These are phyloP conservation scores for Eupithecia tripunctaria DNA, from an alignment of 2,888 invertebrate species.

Conservation along the genomic window DNA sequence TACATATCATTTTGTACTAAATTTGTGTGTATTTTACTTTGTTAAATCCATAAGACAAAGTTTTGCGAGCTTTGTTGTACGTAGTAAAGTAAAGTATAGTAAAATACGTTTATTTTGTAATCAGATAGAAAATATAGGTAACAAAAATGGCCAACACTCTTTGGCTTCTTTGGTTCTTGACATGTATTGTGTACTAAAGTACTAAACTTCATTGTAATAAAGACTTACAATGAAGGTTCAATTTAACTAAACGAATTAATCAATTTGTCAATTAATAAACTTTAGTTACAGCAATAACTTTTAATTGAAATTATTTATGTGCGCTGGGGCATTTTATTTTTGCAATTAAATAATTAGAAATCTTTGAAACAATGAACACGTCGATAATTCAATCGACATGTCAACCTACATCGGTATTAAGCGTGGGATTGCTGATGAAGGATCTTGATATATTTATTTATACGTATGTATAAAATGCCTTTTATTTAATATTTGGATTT, in stretches of 20 bases:
- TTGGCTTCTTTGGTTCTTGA: no score
- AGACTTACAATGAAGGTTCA: neutral
- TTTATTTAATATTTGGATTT: neutral
- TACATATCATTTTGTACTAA: neutral
- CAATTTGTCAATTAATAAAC: constrained; percentile 19
- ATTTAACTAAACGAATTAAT: constrained; percentile 15
- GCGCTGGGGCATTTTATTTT: constrained; percentile 27
- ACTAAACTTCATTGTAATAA: no score
- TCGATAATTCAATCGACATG: neutral
- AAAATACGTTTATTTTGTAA: no score
- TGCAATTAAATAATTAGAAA: constrained; percentile 31
- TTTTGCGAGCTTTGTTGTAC: neutral
- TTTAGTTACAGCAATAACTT: constrained; percentile 21
- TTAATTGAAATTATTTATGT: constrained; percentile 28
- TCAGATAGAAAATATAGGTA: no score
- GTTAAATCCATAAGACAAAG: neutral
- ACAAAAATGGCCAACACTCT: no score
- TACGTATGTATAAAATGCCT: neutral
- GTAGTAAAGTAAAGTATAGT: neutral
- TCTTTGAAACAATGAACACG: constrained; percentile 26
- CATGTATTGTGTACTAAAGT: no score
- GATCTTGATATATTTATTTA: neutral
- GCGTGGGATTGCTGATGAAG: neutral
- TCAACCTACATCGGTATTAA: constrained; percentile 20
- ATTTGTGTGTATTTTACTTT: neutral